Conservation (phyloP, 2,113 vertebrate genomes). For the Protomyctophum bolini region DNA sequence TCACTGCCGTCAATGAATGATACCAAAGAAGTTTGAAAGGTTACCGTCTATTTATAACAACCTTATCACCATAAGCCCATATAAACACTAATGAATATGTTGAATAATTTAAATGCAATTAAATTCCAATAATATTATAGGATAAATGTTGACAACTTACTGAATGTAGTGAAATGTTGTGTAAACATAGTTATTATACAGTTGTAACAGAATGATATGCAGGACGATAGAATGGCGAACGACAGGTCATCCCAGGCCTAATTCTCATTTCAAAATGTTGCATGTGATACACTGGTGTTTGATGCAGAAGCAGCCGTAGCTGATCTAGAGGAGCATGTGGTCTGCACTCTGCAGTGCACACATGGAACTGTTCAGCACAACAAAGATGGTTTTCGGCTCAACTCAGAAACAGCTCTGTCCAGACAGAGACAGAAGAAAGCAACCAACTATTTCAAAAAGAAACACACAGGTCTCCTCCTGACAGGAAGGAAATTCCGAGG, state of each 20-base stretch:
- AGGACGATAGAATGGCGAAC: background rate
- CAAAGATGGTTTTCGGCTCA: constrained; percentile 25
- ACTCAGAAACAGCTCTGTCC: constrained; percentile 17
- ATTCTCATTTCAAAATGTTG: constrained; percentile 9
- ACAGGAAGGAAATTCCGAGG: constrained; percentile 29
- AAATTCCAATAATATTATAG: background rate
- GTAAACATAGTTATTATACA: background rate
- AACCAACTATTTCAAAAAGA: constrained; percentile 38
- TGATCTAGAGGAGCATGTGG: constrained; percentile 51
- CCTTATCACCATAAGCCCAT: background rate
- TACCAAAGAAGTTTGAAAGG: background rate
- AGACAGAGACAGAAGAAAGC: constrained; percentile 41
- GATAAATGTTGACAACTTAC: background rate
- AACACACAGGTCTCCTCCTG: constrained; percentile 22
- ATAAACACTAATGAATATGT: background rate
- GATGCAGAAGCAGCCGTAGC: constrained; percentile 33
- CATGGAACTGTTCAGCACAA: constrained; percentile 56
- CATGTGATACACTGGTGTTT: constrained; percentile 46
- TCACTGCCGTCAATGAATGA: background rate
- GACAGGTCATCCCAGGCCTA: background rate
- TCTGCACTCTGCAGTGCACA: constrained; percentile 35
- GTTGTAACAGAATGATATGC: background rate
- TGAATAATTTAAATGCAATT: background rate
- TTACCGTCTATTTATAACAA: too few species aligned
- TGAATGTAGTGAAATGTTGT: too few species aligned